Conservation (phyloP, 2,797 vertebrate genomes). For the Pempheris klunzingeri region DNA sequence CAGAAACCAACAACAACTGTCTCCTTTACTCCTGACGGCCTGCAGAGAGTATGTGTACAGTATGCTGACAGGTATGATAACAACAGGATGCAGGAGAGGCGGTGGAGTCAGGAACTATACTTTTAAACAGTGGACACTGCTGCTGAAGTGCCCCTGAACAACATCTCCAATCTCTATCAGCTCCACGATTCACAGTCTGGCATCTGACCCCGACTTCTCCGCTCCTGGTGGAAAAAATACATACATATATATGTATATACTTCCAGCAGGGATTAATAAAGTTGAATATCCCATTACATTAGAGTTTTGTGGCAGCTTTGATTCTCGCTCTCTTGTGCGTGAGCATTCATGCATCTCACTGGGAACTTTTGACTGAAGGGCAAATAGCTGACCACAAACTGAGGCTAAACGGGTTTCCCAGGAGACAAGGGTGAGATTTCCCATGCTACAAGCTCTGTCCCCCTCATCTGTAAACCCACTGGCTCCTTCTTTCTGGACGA, state of each 20-base stretch:
- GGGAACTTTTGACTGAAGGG: conserved; percentile 67
- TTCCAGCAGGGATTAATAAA: conserved; percentile 46
- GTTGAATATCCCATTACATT: conserved; percentile 35
- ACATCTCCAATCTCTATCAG: conserved; percentile 26
- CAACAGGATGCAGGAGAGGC: neutral
- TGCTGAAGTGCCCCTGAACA: conserved; percentile 21
- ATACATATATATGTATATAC: conserved; percentile 50
- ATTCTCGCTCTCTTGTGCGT: conserved; percentile 42
- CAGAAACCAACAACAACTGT: conserved; percentile 2
- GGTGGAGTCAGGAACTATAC: neutral
- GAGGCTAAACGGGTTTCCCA: conserved; percentile 75
- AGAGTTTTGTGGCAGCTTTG: conserved; percentile 35
- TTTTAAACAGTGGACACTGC: conserved; percentile 1
- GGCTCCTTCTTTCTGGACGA: conserved; percentile 24
- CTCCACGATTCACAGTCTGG: conserved; percentile 7
- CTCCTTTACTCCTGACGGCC: neutral
- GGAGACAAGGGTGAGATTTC: conserved; percentile 74
- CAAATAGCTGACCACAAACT: conserved; percentile 74
- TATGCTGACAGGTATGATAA: neutral
- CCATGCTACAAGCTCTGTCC: conserved; percentile 53
- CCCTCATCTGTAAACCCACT: conserved; percentile 26
- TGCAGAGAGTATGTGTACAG: conserved; percentile 3
- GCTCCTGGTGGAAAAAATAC: conserved; percentile 30
- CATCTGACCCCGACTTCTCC: conserved; percentile 25
- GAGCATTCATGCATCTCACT: conserved; percentile 58